Conservation (phyloP, 2,797 vertebrate genomes). For the Buceros bicornis region DNA sequence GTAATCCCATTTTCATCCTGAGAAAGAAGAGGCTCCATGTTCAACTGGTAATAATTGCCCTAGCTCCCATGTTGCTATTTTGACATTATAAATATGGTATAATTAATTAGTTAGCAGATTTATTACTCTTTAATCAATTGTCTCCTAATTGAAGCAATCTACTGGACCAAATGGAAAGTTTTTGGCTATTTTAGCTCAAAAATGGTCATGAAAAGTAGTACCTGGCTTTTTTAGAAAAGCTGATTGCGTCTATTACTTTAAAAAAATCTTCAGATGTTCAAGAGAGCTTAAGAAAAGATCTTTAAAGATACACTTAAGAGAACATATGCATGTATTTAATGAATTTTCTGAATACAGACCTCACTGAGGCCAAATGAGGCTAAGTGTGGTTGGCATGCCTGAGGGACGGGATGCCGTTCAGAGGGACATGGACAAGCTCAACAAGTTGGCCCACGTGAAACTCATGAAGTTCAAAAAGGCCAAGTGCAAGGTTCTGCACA, state of each 20-base stretch:
- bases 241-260: background rate
- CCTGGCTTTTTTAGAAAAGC: background rate
- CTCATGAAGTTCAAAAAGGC: background rate
- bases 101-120: background rate
- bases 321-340: background rate
- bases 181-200: background rate
- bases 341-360: background rate
- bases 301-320: background rate
- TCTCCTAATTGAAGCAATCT: background rate
- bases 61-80: background rate
- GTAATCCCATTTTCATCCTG: background rate
- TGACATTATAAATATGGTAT: background rate
- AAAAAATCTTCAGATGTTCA: background rate
- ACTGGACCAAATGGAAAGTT: background rate
- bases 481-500: background rate
- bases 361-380: fast-evolving
- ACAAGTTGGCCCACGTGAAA: background rate
- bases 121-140: background rate
- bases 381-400: background rate
- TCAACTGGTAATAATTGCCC: background rate
- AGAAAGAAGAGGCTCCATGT: background rate
- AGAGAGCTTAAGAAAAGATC: background rate
- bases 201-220: background rate
- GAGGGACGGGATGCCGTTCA: background rate
- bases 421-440: background rate